These are phyloP conservation scores for Apeira syringaria DNA, from an alignment of 2,888 invertebrate genomes.

Conservation along the genomic window DNA sequence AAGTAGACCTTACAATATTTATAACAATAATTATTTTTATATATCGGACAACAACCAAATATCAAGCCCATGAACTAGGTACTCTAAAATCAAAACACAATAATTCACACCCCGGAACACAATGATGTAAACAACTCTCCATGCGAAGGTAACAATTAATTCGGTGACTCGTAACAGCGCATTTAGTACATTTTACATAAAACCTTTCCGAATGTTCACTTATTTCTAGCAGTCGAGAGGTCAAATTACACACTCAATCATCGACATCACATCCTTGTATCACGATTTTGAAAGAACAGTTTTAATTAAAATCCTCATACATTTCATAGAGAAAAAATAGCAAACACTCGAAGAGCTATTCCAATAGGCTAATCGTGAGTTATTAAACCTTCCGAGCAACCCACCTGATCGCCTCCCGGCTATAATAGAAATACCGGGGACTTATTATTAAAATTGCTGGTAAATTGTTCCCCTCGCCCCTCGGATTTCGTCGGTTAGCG, in stretches of 20 bases:
- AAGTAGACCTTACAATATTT: no score
- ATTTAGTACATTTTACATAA: no score
- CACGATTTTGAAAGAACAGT: constrained; percentile 12
- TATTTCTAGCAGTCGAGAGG: no score
- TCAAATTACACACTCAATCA: neutral
- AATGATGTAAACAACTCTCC: neutral
- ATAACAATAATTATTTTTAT: no score
- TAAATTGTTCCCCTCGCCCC: constrained; percentile 79
- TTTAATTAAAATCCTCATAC: constrained; percentile 41
- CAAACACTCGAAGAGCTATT: constrained; percentile 81
- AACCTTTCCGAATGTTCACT: no score
- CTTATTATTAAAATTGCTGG: constrained; percentile 85
- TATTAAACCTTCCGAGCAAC: constrained; percentile 76
- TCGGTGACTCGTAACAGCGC: no score
- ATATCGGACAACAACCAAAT: no score
- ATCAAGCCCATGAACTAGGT: no score
- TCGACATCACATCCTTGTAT: constrained; percentile 1
- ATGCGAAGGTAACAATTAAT: constrained; percentile 6
- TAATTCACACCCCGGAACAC: neutral
- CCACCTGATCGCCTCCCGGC: constrained; percentile 80
- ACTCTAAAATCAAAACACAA: no score
- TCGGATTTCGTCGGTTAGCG: constrained; percentile 67
- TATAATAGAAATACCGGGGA: constrained; percentile 83
- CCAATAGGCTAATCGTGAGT: constrained; percentile 83
- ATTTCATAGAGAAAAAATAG: constrained; percentile 79